Base-by-base conservation (phyloP, 2,113 vertebrate species). In the Nothoprocta perdicaria region DNA sequence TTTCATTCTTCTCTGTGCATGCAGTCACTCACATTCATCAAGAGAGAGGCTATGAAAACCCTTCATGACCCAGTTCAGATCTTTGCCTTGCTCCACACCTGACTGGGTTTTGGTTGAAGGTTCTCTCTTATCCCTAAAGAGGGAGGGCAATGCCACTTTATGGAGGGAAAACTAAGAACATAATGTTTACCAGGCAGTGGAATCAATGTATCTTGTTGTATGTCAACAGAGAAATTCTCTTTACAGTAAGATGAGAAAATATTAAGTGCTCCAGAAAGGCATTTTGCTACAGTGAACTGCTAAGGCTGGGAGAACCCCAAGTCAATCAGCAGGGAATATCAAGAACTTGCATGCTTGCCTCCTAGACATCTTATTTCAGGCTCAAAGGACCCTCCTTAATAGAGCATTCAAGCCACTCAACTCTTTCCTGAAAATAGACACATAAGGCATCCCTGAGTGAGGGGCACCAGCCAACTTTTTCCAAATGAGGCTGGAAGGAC, bases 351-450 rank as follows among this genome's bases (percentile, higher is more conserved):
- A 21, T 23, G 14, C 66, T 77, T 76, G 23, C 60, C 16, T 82
- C 12, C 91, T 45, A 29, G 26, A 45, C 69, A 77, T 35, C 29
- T 85, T 23, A 53, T 89, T 90, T 89, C 68, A 83, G 58, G 60
- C 8, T 0, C 48, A 58, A 93, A 85, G 35, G 72, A 79, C 48
- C 24, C 85, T 76, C 62, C 53, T 57, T 57, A 9, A 55, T 16
- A 31, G 53, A 80, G 60, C 40, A 66, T 35, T 35, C 63, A 26
- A 60, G 76, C 5, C 35, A 16, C 35, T 65, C 60, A 82, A 61
- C 12, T 22, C 14, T 88, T 57, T 53, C 26, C 60, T 80, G 76
- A 91, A 86, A 90, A 50, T 16, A 66, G 76, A 86, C 89, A 77
- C 6, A 9, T 9, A n/a, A 62, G 82, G 33, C 22, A 40, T 80